Evolutionary conservation across 2,888 invertebrate genomes (phyloP).

Genomic region (Xylota sylvarum): DNA sequence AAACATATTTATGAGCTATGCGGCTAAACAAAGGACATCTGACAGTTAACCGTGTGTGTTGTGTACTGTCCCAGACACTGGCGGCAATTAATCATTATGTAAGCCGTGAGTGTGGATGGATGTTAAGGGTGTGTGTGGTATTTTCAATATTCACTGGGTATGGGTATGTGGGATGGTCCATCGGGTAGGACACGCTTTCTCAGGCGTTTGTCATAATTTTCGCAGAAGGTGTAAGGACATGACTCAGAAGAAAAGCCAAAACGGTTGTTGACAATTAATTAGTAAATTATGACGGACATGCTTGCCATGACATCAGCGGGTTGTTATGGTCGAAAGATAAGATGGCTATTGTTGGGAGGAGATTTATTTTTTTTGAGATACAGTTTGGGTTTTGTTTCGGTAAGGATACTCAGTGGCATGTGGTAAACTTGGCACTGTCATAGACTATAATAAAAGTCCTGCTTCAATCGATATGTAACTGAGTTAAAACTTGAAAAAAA

Average conservation of each 20-base stretch:
- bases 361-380: too few species aligned
- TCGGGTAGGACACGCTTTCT: constrained; percentile 18
- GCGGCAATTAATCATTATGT: constrained; percentile 66
- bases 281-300: constrained; percentile 59
- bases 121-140: constrained; percentile 8
- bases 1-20: constrained; percentile 72
- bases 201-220: constrained; percentile 18
- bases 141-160: constrained; percentile 41
- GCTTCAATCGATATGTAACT: too few species aligned
- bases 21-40: constrained; percentile 58
- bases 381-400: too few species aligned
- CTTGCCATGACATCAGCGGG: constrained; percentile 46
- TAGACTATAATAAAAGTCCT: too few species aligned
- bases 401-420: too few species aligned
- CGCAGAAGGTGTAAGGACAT: constrained; percentile 37
- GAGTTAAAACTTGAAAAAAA: too few species aligned
- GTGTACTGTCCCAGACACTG: constrained; percentile 32
- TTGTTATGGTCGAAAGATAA: constrained; percentile 28
- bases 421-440: too few species aligned
- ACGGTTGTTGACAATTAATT: constrained; percentile 56
- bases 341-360: neutral
- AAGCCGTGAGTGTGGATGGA: constrained; percentile 29
- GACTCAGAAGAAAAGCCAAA: constrained; percentile 38
- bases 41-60: constrained; percentile 26
- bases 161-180: constrained; percentile 26